phyloP scores from a whole-genome alignment of 2,888 invertebrate species.

The Stenodema calcarata region DNA sequence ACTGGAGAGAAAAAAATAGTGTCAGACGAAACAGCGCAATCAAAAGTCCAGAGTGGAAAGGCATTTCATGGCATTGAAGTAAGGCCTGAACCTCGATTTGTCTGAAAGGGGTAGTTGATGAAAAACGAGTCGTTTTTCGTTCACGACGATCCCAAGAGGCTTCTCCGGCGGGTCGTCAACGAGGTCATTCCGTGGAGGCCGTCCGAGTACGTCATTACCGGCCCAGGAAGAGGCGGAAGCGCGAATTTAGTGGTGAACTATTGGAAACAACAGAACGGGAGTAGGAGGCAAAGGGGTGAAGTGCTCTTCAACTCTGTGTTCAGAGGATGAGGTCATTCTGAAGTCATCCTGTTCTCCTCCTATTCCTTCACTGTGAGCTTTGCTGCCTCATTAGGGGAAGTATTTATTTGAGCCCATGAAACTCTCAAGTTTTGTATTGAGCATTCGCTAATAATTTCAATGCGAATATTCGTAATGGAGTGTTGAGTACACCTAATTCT shows the following conservation, averaged over 20 bases:
- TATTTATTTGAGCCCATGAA: neutral
- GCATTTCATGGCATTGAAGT: neutral
- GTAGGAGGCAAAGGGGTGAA: neutral
- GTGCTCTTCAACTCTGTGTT: neutral
- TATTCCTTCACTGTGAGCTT: neutral
- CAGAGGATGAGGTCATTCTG: neutral
- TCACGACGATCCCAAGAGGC: neutral
- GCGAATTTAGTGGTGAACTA: neutral
- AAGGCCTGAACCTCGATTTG: neutral
- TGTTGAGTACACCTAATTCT: too few species aligned
- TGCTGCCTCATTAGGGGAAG: neutral
- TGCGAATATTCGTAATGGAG: too few species aligned
- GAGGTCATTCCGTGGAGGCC: neutral
- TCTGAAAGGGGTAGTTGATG: neutral
- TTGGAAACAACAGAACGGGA: neutral
- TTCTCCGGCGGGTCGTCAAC: neutral
- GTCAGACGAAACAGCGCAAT: neutral
- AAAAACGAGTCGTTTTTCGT: neutral
- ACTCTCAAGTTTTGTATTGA: neutral
- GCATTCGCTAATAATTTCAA: neutral
- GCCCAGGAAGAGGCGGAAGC: neutral
- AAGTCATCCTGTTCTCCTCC: neutral
- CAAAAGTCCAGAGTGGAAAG: neutral
- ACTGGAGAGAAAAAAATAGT: neutral
- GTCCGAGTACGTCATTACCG: neutral